Evolutionary conservation across 2,113 vertebrate genomes (phyloP), one percentile per base, ranked within the genome.

Genomic region (Dipodomys ordii): DNA sequence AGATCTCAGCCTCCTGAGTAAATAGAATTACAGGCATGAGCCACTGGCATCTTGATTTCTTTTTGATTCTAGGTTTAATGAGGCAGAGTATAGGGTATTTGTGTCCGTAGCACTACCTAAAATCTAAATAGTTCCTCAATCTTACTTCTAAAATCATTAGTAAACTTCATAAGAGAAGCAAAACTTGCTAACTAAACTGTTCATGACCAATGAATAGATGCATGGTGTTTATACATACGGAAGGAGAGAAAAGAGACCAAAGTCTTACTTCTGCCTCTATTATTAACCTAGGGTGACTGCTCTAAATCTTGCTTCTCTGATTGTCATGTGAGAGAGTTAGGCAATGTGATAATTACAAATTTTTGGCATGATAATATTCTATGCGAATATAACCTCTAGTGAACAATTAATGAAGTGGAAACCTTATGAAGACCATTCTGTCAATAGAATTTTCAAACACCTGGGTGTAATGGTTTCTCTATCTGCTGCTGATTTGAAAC

Each of bases 401-500:
- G 30, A 93, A 83, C 20, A 88, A 46, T 44, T 16, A 96, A 60
- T 39, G 79, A 28, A 87, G 95, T 57, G 53, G 53, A 57, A 92
- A 39, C 93, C 78, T 85, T 73, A 46, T 71, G 49, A 94, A 78
- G 85, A 72, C 7, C 13, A 57, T 87, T 84, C 83, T 86, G 28
- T 84, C 68, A 92, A 69, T 22, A 94, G 32, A 91, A 80, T 73
- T 12, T 88, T 93, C 27, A 84, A 79, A 78, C 28, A 88, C 65
- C 65, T 90, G 35, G 19, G 28, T 76, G 1, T 23, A 82, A 76
- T 74, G 78, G 13, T 39, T 94, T 69, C 91, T 72, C 62, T 11
- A 71, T 23, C 78, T 90, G 46, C 18, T 76, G 11, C 46, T 93
- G 80, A 92, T 82, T 93, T 0, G 30, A 71, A 86, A 90, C 32